Conservation (phyloP, 1,140 invertebrate species). For the Carposina sasakii region DNA sequence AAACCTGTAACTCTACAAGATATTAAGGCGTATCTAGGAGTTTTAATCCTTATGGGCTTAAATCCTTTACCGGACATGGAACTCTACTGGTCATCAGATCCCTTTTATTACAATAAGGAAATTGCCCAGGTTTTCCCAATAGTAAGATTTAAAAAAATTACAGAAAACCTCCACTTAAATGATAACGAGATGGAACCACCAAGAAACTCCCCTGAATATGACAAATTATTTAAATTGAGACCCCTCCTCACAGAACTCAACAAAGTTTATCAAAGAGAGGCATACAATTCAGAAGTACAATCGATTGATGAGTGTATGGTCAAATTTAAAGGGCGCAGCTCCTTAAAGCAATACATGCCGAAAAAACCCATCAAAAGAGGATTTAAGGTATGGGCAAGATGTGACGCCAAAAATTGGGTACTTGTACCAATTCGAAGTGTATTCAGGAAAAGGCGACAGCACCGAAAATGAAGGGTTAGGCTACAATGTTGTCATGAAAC, state of each 20-base stretch:
- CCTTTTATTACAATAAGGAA: slow-evolving; percentile 12
- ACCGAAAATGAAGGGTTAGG: slow-evolving; percentile 25
- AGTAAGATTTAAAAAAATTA: slow-evolving; percentile 8
- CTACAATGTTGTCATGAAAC: slow-evolving; percentile 23
- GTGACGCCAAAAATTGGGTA: slow-evolving; percentile 23
- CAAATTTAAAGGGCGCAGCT: slow-evolving; percentile 26
- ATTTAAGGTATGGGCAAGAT: slow-evolving; percentile 32
- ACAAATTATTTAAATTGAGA: slow-evolving; percentile 22
- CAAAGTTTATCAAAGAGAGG: slow-evolving; percentile 8
- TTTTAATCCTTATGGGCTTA: slow-evolving; percentile 24
- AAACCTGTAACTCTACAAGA: slow-evolving; percentile 13
- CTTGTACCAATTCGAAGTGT: slow-evolving; percentile 21
- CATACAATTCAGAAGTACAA: slow-evolving; percentile 13
- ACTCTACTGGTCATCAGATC: slow-evolving; percentile 10
- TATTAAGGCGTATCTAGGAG: slow-evolving; percentile 17
- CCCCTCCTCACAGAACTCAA: slow-evolving; percentile 14
- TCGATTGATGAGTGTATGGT: slow-evolving; percentile 33
- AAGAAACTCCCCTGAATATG: slow-evolving; percentile 8
- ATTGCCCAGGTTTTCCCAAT: neutral
- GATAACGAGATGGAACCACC: slow-evolving; percentile 13
- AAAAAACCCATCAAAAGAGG: slow-evolving; percentile 37
- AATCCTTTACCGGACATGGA: slow-evolving; percentile 21
- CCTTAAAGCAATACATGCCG: slow-evolving; percentile 29
- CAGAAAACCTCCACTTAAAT: slow-evolving; percentile 18
- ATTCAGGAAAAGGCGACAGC: slow-evolving; percentile 24